Percentiles rank a stretch among this genome's conserved stretches.
These are phyloP conservation scores for Hemicentrotus pulcherrimus DNA, from an alignment of 35 echinoderm and acorn worm species.

Conservation along the genomic window DNA sequence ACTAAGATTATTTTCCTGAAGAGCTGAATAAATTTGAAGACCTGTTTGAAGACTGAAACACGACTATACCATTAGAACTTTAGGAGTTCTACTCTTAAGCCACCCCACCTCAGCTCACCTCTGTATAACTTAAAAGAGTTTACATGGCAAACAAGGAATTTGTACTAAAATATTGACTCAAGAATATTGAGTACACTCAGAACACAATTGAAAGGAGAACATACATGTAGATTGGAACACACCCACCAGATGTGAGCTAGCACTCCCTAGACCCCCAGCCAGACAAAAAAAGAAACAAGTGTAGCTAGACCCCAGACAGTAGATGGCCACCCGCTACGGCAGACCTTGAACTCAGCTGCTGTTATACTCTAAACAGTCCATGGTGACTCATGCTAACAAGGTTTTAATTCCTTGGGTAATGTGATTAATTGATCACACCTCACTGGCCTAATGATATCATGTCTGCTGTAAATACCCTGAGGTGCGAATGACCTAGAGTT, in stretches of 20 bases:
- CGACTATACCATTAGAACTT: background rate
- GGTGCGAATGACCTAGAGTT: background rate
- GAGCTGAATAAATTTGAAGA: background rate
- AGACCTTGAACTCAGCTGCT: background rate
- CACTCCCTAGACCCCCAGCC: background rate
- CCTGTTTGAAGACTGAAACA: background rate
- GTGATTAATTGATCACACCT: background rate
- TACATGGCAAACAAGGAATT: background rate
- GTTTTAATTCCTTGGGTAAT: background rate
- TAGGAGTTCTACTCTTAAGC: background rate
- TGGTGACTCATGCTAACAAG: background rate
- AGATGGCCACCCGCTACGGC: background rate
- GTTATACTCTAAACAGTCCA: background rate
- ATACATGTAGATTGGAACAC: background rate
- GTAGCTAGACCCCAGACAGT: background rate
- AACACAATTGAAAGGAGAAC: background rate
- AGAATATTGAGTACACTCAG: background rate
- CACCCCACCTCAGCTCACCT: background rate
- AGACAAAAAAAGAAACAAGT: background rate
- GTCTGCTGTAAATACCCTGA: too few species aligned
- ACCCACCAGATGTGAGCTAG: background rate
- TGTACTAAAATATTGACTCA: slow-evolving; percentile 14
- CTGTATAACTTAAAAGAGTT: background rate
- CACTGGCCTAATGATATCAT: background rate
- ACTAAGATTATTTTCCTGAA: background rate